Evolutionary conservation across 2,888 invertebrate species (phyloP), one percentile per base, ranked within the genome.

Genomic region (Agriopis aurantiaria): DNA sequence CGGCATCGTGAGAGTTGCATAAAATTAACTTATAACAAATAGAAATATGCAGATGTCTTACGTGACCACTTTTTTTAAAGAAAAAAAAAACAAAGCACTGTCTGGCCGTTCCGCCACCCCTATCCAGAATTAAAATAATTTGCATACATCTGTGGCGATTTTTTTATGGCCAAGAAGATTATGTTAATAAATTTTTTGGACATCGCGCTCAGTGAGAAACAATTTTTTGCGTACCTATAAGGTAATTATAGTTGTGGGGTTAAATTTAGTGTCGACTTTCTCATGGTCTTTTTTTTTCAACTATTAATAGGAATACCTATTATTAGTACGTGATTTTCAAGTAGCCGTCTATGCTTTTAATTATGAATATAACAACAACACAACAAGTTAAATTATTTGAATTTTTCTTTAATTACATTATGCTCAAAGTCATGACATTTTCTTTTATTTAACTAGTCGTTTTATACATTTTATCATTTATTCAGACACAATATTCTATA

Each of bases 181-280:
- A 93, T 93, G 93, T 74, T 80, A 91, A 93, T 91, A 71, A 67
- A 72, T 93, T 93, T 93, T 93, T 93, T 93, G 92, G 93, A 89
- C 93, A 92, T 84, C 76, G 77, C 75, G 69, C 80, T 80, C 67
- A 56, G 84, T 82, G 84, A 82, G 83, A 81, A n/a, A 71, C 76
- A 75, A 9, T 10, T 43, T 79, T 82, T 91, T 89, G 89, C 86
- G 78, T 65, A 59, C 71, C 82, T 84, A 85, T 85, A 85, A 82
- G 72, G 77, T 77, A 74, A 77, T 68, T 71, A 62, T 52, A 17
- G n/a, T 45, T 33, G 23, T 69, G 80, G 80, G 81, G 82, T 83
- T 82, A 78, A 71, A 60, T 72, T 65, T 65, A 46, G 71, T 75
- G 64, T 64, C 74, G 70, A 81, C 65, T 72, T 83, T 84, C 82